Conservation (phyloP, 2,113 vertebrate species). For the Neofelis nebulosa region DNA sequence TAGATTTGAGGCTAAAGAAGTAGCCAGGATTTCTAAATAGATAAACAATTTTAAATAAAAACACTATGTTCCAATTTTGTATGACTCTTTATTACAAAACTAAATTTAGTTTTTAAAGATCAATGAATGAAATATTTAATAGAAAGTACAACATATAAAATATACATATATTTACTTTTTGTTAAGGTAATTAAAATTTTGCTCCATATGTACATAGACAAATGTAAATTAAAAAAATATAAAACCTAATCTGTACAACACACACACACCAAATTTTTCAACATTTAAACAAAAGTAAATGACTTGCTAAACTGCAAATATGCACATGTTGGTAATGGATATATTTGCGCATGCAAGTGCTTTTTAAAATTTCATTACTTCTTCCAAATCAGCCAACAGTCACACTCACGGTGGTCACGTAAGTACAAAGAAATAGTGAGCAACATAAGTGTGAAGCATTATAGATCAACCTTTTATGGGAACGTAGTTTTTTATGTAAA, state of each 20-base stretch:
- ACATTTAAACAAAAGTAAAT: slow-evolving; percentile 40
- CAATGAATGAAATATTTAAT: slow-evolving; percentile 2
- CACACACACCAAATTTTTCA: neutral
- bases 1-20: neutral
- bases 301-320: slow-evolving; percentile 1
- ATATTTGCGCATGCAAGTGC: slow-evolving; percentile 35
- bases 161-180: neutral
- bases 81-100: neutral
- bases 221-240: neutral
- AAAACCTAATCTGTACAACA: neutral
- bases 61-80: neutral
- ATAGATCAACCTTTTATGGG: slow-evolving; percentile 38
- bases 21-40: neutral
- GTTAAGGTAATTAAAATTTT: neutral
- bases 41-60: neutral
- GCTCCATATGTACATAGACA: fast-evolving
- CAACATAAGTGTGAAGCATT: slow-evolving; percentile 56
- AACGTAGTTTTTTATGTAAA: slow-evolving; percentile 44
- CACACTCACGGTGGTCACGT: slow-evolving; percentile 9
- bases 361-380: slow-evolving; percentile 68
- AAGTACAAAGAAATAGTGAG: slow-evolving; percentile 55
- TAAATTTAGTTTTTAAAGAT: slow-evolving; percentile 20
- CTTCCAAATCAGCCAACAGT: slow-evolving; percentile 56
- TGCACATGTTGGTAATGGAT: neutral
- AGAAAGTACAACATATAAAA: neutral